phyloP scores from a whole-genome alignment of 2,888 invertebrate species.

The Digitonthophagus gazella region DNA sequence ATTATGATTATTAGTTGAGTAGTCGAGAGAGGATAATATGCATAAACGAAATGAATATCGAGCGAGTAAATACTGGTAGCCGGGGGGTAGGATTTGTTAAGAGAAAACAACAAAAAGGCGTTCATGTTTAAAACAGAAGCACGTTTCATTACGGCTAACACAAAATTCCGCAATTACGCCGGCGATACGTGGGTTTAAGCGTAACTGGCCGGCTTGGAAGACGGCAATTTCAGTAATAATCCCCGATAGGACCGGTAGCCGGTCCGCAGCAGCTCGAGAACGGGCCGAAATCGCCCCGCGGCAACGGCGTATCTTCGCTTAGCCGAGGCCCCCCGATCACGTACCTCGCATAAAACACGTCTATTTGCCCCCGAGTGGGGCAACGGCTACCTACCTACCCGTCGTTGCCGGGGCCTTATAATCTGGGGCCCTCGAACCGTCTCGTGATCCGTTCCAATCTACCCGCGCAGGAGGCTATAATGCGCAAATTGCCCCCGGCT shows the following conservation, averaged over 20 bases:
- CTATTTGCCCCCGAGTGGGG: not conserved
- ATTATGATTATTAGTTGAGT: not conserved
- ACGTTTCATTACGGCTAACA: not conserved
- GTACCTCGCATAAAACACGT: conserved; percentile 8
- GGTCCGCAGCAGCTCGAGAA: not conserved
- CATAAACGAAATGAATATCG: not conserved
- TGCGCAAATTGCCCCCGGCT: conserved; percentile 25
- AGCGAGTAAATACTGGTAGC: not conserved
- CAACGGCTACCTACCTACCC: conserved; percentile 2
- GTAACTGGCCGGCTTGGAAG: not conserved
- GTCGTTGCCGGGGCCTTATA: no score
- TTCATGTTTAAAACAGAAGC: not conserved
- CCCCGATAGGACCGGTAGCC: not conserved
- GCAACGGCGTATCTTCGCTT: not conserved
- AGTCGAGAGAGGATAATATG: not conserved
- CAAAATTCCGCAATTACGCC: not conserved
- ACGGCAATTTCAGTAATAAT: not conserved
- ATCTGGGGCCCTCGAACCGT: conserved; percentile 6
- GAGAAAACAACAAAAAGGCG: not conserved
- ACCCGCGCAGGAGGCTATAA: conserved; percentile 18
- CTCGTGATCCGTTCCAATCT: conserved; percentile 12
- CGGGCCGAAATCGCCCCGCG: not conserved
- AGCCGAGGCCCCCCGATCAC: not conserved
- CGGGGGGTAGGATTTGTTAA: not conserved
- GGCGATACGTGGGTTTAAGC: not conserved